A percentile compares a stretch with the other conserved stretches of the same genome.
These are phyloP conservation scores for Crioceris asparagi DNA, from an alignment of 2,888 invertebrate genomes.

Conservation along the genomic window DNA sequence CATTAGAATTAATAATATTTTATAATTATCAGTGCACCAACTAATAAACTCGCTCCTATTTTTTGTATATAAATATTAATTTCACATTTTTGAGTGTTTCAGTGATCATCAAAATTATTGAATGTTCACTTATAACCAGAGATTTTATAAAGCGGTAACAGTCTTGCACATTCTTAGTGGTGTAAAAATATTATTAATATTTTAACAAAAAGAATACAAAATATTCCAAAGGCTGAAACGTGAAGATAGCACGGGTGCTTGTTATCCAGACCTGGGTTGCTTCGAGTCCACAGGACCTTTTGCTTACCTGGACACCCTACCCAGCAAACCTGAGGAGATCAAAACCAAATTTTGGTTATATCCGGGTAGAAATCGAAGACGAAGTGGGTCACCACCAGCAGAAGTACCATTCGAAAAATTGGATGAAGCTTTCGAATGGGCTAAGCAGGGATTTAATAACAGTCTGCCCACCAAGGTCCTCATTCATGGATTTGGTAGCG, in stretches of 20 bases:
- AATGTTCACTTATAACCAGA: no score
- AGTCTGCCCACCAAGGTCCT: conserved; percentile 66
- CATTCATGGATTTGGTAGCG: conserved; percentile 88
- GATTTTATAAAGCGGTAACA: no score
- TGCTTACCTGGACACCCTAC: conserved; percentile 81
- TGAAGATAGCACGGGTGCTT: conserved; percentile 65
- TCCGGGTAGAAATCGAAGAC: conserved; percentile 46
- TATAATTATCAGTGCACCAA: no score
- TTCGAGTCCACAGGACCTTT: conserved; percentile 82
- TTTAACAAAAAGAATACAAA: no score
- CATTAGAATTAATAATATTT: no score
- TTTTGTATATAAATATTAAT: no score
- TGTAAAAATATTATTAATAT: no score
- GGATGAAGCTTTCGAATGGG: conserved; percentile 57
- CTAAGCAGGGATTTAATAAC: conserved; percentile 54
- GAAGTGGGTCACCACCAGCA: conserved; percentile 46
- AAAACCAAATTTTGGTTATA: conserved; percentile 74
- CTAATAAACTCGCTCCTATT: no score
- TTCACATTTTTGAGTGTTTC: not conserved
- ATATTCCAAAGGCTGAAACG: conserved; percentile 69
- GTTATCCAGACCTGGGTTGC: conserved; percentile 84
- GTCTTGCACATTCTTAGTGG: no score
- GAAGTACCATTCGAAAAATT: conserved; percentile 65
- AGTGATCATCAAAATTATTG: no score
- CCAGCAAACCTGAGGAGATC: conserved; percentile 76